Base-by-base conservation (phyloP, 2,888 invertebrate genomes). In the Bimastos eiseni region DNA sequence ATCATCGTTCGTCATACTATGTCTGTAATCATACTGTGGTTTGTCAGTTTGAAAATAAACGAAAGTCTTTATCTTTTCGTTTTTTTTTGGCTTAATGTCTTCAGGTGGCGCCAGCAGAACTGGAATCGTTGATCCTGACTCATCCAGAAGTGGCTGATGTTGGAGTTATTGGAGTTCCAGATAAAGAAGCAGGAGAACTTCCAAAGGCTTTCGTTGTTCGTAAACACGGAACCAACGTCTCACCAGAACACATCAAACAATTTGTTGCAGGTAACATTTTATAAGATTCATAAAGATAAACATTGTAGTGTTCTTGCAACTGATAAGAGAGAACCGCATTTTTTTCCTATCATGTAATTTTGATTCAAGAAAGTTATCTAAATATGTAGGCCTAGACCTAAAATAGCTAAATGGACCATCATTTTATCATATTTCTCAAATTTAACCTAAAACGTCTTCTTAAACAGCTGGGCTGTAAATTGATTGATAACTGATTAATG, bases 51-150 rank as follows among this genome's bases (percentile, higher is more conserved):
- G n/a, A n/a, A n/a, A n/a, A n/a, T n/a, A n/a, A n/a, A n/a, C n/a
- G n/a, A n/a, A n/a, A n/a, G n/a, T n/a, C n/a, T n/a, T n/a, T n/a
- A n/a, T n/a, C n/a, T n/a, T n/a, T n/a, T n/a, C 41, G n/a, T n/a
- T 70, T 70, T 21, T 49, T 19, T 90, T 84, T 30, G 24, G 19
- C 33, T 83, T 90, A 21, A 38, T 44, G 36, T 21, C 70, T 33
- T 1, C 88, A 97, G 96, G 98, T 98, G 19, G 96, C 98, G 0
- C 98, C 98, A 1, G 97, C 98, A 1, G 98, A 98, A 95, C 95
- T 98, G 55, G 98, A 98, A 95, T 96, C 97, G 30, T 93, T 98
- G 89, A 95, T 98, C 55, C 95, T 97, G 90, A 96, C 96, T 83
- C 96, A 97, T 95, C 95, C 96, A 0, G 96, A 96, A 91, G 96